Evolutionary conservation across 2,797 vertebrate species (phyloP).

Genomic region (Tenualosa ilisha): DNA sequence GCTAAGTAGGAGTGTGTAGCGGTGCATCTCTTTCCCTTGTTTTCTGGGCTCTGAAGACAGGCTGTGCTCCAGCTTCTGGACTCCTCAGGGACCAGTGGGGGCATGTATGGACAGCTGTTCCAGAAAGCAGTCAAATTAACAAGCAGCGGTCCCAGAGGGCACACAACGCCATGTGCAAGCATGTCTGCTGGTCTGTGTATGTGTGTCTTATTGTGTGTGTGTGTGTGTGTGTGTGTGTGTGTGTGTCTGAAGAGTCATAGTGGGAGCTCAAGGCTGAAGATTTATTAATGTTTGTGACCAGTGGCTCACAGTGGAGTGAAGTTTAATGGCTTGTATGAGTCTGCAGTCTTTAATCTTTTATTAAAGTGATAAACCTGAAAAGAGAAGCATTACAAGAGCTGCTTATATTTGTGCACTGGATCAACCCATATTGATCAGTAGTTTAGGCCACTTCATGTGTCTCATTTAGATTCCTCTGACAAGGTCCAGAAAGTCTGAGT

Average conservation of each 20-base stretch:
- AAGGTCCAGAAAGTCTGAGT: neutral
- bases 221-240: neutral
- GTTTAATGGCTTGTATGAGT: neutral
- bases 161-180: neutral
- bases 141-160: constrained; percentile 25
- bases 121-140: constrained; percentile 40
- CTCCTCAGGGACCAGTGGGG: constrained; percentile 46
- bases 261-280: neutral
- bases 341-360: neutral
- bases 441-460: neutral
- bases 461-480: neutral
- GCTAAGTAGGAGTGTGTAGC: neutral
- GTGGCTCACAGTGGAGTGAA: neutral
- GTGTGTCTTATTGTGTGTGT: neutral
- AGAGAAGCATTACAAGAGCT: neutral
- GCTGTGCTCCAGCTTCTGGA: constrained; percentile 56
- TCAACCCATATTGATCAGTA: neutral
- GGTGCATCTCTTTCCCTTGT: constrained; percentile 38
- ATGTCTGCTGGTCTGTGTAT: neutral
- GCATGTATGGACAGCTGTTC: constrained; percentile 42
- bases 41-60: constrained; percentile 53
- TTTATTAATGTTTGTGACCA: neutral
- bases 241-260: neutral
- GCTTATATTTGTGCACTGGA: neutral
- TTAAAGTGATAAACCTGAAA: neutral